phyloP scores from a whole-genome alignment of 2,797 vertebrate species.

The Pseudochirops cupreus region DNA sequence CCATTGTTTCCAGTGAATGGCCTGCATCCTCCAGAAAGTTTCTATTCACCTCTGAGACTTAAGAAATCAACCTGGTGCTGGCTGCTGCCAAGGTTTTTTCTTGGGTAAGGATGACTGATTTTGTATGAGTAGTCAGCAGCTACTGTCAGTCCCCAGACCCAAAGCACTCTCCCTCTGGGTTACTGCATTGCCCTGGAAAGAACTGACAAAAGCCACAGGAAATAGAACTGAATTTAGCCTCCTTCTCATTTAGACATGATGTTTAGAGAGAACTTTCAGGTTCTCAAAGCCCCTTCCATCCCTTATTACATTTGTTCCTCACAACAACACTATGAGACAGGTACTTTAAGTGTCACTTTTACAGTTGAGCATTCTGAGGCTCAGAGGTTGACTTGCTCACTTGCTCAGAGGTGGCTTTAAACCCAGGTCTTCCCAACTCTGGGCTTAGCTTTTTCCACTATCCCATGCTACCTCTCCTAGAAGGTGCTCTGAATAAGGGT shows the following conservation, averaged over 20 bases:
- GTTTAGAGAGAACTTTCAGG: background rate
- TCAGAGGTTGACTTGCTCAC: background rate
- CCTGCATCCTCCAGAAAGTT: conserved; percentile 38
- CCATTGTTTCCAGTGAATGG: conserved; percentile 18
- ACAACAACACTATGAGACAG: background rate
- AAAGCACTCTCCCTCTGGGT: background rate
- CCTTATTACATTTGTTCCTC: background rate
- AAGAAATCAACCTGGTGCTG: conserved; percentile 55
- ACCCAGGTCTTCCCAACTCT: background rate
- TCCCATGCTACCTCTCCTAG: background rate
- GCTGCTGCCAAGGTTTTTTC: background rate
- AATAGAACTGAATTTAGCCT: rapidly evolving
- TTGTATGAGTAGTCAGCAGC: background rate
- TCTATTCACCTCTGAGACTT: conserved; percentile 31
- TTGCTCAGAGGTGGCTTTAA: background rate
- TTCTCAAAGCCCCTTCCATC: background rate
- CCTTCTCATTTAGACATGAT: background rate
- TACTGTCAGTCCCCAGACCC: rapidly evolving
- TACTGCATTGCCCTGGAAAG: conserved; percentile 11
- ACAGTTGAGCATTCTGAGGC: background rate
- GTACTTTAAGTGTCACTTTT: background rate
- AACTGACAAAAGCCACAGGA: background rate
- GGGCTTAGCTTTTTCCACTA: background rate
- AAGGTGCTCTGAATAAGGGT: background rate
- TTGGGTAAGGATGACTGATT: background rate